Conservation (phyloP, 2,888 invertebrate species). For the Lomographa bimaculata region DNA sequence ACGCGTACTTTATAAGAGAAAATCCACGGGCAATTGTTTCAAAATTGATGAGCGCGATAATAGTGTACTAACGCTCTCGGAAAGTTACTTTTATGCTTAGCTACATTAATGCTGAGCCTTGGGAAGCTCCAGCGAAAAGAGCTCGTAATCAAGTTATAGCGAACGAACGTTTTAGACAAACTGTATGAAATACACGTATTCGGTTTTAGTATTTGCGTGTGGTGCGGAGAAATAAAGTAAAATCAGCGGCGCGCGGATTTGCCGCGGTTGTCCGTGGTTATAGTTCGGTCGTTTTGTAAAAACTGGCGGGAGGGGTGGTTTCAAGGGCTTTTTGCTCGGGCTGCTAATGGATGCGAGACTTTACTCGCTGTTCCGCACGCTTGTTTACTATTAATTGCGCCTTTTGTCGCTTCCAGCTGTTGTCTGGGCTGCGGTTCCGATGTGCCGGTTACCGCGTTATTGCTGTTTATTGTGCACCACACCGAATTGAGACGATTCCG, state of each 20-base stretch:
- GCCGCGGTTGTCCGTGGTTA: no score
- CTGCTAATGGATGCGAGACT: conserved; percentile 65
- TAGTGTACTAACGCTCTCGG: conserved; percentile 4
- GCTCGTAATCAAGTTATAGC: no score
- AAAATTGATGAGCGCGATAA: conserved; percentile 12
- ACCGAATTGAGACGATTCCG: conserved; percentile 36
- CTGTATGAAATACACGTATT: conserved; percentile 15
- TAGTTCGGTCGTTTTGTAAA: conserved; percentile 64
- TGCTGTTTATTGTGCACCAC: conserved; percentile 39
- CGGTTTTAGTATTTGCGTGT: conserved; percentile 42
- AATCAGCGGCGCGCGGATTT: conserved; percentile 63
- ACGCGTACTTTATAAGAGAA: conserved; percentile 33
- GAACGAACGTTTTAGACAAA: no score
- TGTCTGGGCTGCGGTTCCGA: conserved; percentile 45
- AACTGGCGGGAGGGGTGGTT: conserved; percentile 43
- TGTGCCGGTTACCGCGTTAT: conserved; percentile 45
- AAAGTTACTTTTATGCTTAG: no score
- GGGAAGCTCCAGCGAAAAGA: no score
- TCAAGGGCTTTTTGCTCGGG: conserved; percentile 51
- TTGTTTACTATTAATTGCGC: conserved; percentile 76
- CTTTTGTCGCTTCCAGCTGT: conserved; percentile 70
- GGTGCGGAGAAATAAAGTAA: conserved; percentile 59
- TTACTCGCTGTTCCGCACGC: conserved; percentile 58
- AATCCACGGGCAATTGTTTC: conserved; percentile 32
- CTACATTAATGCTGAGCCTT: no score